phyloP scores from a whole-genome alignment of 2,113 vertebrate genomes.

The Dicerorhinus sumatrensis region DNA sequence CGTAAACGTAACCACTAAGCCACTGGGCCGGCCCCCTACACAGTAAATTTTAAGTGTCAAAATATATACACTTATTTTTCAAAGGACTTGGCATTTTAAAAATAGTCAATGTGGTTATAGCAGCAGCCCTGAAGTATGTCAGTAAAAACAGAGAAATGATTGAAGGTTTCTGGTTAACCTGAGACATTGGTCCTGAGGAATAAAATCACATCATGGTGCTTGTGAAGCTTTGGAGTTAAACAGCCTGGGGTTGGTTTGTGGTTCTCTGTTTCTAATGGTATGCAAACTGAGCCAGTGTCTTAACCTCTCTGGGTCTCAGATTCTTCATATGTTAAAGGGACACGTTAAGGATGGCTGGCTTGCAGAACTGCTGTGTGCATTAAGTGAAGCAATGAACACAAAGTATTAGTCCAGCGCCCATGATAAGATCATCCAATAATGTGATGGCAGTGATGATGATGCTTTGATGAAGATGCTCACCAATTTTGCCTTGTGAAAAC shows the following conservation, averaged over 20 bases:
- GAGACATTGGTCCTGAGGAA: neutral
- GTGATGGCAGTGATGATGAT: fast-evolving
- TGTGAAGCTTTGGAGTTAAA: neutral
- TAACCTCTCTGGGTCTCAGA: neutral
- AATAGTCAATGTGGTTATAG: neutral
- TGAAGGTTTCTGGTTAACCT: neutral
- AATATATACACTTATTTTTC: neutral
- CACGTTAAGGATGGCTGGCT: neutral
- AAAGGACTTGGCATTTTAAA: neutral
- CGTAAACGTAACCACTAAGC: too few relatives aligned
- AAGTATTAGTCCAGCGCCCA: neutral
- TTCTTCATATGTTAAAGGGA: neutral
- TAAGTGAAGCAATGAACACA: neutral
- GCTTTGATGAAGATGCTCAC: neutral
- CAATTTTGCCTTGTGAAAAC: neutral
- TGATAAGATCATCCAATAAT: neutral
- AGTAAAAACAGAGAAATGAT: neutral
- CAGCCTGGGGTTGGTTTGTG: neutral
- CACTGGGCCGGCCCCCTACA: neutral
- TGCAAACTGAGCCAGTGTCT: neutral
- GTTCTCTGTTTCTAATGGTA: neutral
- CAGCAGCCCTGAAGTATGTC: neutral
- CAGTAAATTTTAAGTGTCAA: neutral
- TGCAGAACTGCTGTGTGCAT: neutral
- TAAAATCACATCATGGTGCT: neutral